Evolutionary conservation across 1,140 invertebrate species (phyloP), one percentile per base, ranked within the genome.

Genomic region (Drosophila murphyi): DNA sequence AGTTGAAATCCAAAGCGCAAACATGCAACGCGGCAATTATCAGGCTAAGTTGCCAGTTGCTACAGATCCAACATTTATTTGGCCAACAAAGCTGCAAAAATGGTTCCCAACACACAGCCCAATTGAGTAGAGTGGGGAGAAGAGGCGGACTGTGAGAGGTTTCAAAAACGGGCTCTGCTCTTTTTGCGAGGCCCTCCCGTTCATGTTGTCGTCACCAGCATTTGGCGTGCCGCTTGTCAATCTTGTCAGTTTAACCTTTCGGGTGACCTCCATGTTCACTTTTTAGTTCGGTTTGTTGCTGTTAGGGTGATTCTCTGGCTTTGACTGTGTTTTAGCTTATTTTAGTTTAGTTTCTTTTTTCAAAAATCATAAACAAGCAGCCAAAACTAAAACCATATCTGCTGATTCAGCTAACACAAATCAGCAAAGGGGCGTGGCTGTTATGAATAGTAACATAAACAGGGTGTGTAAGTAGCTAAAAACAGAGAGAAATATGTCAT

Each of bases 181-280:
- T 31, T 29, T 59, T 34, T 34, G 51, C 39, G 10, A 34, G 31
- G 10, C 20, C 8, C 50, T 29, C 51, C 12, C 35, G 10, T 45
- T 57, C 52, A 20, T 39, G 31, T 41, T 56, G 55, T 51, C 55
- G 64, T 77, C 59, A 59, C 37, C 76, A 65, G 57, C 67, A 78
- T 72, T 78, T 74, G 74, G 51, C 70, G 54, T 61, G 74, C 45
- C 50, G 70, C 70, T 72, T 89, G 85, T 89, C 85, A 89, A 85
- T 89, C 78, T 90, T 79, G 86, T 89, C 85, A 89, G 82, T 85
- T 89, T 89, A 89, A 89, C 85, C 85, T 89, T 89, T 89, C 50
- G 74, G 34, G 41, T 90, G 72, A 89, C 86, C 85, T 89, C 80
- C 68, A 55, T 51, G 78, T 48, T 76, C 37, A 67, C 47, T 82